Base-by-base conservation (phyloP, 2,797 vertebrate species). In the Buceros bicornis region DNA sequence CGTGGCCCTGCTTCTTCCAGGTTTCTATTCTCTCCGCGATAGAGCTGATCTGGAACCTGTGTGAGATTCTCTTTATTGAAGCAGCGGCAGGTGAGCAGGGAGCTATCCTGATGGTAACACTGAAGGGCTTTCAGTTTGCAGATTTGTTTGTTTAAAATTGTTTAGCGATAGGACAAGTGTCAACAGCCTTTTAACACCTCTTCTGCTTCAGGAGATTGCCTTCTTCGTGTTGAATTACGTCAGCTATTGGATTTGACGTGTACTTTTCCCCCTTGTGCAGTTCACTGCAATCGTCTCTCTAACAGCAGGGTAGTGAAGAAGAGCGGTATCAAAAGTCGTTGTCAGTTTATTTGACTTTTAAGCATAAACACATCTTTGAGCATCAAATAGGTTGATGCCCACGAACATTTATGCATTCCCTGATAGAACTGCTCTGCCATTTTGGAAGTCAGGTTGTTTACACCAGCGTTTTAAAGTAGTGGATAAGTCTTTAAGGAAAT, bases 31-130 rank as follows among this genome's bases (percentile, higher is more conserved):
- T 99, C 58, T 98, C 99, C 94, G 99, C 99, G 2, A 98, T 99
- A 87, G 99, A 99, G 94, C 98, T 99, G 82, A 99, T 99, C 96
- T 99, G 99, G 99, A 99, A 99, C 95, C 98, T 99, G 26, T 99
- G 99, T 97, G 99, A 99, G 98, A 99, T 99, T 82, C 98, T 99
- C 61, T 99, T 99, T 96, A 99, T 99, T 26, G 99, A 99, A 83
- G 98, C 99, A 62, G 98, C 99, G 89, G 98, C 98, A 97, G 99
- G 99, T 99, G 53, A 98, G 97, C 62, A 20, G 35, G 33, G 65
- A 57, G 54, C 33, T 73, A 3, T 42, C 25, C 42, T 65, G 21
- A 37, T 51, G 22, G 40, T 66, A 65, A 56, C 50, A 78, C 42
- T 16, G 60, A 66, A 81, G 48, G 29, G 17, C 8, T 61, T 85